A percentile compares a stretch with the other conserved stretches of the same genome.
Conservation (phyloP, 2,797 vertebrate species). For the Spondyliosoma cantharus region DNA sequence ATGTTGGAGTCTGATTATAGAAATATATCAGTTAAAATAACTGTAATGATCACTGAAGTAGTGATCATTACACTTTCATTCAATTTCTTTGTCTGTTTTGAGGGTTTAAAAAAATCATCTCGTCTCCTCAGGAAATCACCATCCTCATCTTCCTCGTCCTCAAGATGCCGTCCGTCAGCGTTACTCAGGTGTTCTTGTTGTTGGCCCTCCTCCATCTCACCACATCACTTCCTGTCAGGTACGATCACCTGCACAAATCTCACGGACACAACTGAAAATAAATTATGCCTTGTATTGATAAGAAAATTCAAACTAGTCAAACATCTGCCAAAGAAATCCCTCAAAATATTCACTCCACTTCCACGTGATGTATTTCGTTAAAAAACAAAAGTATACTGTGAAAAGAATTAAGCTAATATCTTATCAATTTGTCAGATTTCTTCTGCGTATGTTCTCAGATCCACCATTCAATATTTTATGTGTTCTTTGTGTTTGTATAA, state of each 20-base stretch:
- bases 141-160: conserved; percentile 33
- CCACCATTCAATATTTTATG: no score
- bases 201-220: conserved; percentile 69
- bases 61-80: no score
- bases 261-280: neutral
- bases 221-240: conserved; percentile 75
- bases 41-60: no score
- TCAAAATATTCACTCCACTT: neutral
- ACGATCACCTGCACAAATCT: neutral
- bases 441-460: no score
- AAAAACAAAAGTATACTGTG: no score
- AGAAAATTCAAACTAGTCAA: neutral
- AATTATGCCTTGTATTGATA: no score
- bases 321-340: neutral
- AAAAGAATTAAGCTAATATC: no score
- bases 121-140: conserved; percentile 60
- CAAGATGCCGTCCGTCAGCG: conserved; percentile 71
- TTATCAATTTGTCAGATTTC: no score
- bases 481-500: neutral
- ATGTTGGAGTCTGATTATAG: neutral
- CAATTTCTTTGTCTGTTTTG: neutral
- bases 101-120: neutral
- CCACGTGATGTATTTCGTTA: no score
- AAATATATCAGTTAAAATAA: neutral
- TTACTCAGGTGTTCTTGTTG: conserved; percentile 74